phyloP scores from a whole-genome alignment of 2,888 invertebrate genomes.

The Sinohyriopsis cumingii region DNA sequence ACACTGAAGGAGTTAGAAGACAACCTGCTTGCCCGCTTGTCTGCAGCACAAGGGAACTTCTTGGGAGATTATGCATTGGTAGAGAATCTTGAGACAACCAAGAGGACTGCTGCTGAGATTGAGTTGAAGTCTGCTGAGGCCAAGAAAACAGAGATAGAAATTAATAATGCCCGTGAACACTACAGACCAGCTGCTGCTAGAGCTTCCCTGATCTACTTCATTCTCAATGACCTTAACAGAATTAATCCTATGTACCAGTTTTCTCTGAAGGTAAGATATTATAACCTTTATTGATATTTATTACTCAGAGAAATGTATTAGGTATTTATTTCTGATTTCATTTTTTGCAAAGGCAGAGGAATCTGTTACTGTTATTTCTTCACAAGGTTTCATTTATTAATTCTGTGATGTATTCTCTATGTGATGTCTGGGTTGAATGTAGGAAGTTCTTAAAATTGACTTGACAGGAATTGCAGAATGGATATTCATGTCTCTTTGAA shows the following conservation, averaged over 20 bases:
- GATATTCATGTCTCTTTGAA: too few species aligned
- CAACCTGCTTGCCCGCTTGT: constrained; percentile 89
- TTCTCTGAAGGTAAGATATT: constrained; percentile 84
- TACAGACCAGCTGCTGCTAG: constrained; percentile 93
- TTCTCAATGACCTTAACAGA: constrained; percentile 93
- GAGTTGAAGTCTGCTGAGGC: constrained; percentile 92
- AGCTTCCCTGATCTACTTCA: constrained; percentile 94
- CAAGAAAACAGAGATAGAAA: constrained; percentile 90
- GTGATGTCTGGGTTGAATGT: too few species aligned
- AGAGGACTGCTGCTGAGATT: constrained; percentile 95
- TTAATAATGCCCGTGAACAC: constrained; percentile 92
- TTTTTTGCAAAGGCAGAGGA: too few species aligned
- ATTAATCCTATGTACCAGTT: constrained; percentile 98
- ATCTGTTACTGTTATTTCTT: too few species aligned
- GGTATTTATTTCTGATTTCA: too few species aligned
- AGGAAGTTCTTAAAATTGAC: too few species aligned
- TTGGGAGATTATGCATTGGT: constrained; percentile 94
- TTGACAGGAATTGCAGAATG: too few species aligned
- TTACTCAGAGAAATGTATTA: too few species aligned
- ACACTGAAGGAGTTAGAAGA: constrained; percentile 93
- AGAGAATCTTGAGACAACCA: constrained; percentile 96
- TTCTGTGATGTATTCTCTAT: too few species aligned
- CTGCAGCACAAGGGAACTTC: constrained; percentile 94
- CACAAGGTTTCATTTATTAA: too few species aligned
- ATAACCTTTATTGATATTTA: not conserved